Evolutionary conservation across 1,140 invertebrate genomes (phyloP), one percentile per base, ranked within the genome.

Genomic region (Venustaconcha ellipsiformis): DNA sequence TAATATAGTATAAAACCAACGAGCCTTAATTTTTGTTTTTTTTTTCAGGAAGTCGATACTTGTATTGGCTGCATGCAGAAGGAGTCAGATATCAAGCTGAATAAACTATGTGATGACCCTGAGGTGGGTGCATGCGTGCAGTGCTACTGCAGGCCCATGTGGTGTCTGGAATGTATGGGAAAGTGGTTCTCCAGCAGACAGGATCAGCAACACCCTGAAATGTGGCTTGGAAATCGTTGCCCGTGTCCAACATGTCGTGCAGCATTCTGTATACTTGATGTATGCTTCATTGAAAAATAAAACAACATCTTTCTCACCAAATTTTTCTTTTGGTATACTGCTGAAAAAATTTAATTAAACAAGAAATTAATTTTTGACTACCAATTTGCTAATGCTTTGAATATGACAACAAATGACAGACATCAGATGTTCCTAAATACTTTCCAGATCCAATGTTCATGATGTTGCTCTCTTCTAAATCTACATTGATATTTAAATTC

Each of bases 1-100:
- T 48, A 67, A 26, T 11, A 67, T 14, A 13, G 48, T 67, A 20
- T 12, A 67, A 26, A 26, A 1, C 48, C 12, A n/a, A 15, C 23
- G 0, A 17, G 48, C 30, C 57, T 23, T 5, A 5, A 17, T 12
- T 1, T 70, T 20, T 60, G 68, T 83, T 80, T 80, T 88, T 80
- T 80, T 88, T 89, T 81, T 20, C 85, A 95, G 94, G 94, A 95
- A 78, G 86, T 94, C 57, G 95, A 96, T 70, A 91, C 92, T 55
- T 97, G 96, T 85, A 95, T 97, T 80, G 96, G 96, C 11, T 98
- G 96, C 85, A 95, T 96, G 94, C 93, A 95, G 87, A 92, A 91
- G 63, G 86, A 87, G 58, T 93, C 96, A 1, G 94, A 96, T 88
- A 93, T 97, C 13, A 97, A 96, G 90, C 90, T 98, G 14, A 91